phyloP scores from a whole-genome alignment of 2,797 vertebrate genomes.

The Echiichthys vipera region DNA sequence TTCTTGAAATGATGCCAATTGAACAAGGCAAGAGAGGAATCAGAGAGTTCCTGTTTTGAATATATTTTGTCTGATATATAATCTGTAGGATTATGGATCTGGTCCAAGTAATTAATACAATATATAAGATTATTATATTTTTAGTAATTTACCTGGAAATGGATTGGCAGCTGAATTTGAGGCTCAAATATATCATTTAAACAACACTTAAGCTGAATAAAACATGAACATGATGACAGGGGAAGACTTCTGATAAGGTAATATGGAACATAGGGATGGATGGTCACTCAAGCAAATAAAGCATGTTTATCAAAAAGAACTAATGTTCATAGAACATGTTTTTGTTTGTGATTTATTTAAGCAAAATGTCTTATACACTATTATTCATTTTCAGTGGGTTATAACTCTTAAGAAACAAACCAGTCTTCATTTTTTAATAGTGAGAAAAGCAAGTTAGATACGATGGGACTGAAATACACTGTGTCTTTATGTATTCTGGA shows the following conservation, averaged over 20 bases:
- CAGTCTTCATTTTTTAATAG: constrained; percentile 7
- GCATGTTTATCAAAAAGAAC: not conserved
- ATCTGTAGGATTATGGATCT: not conserved
- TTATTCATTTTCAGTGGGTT: not conserved
- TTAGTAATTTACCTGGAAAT: not conserved
- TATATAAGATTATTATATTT: not conserved
- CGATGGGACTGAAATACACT: constrained; percentile 14
- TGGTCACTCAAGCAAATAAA: not conserved
- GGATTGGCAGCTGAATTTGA: not conserved
- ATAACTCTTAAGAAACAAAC: constrained; percentile 4
- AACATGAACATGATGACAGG: constrained; percentile 4
- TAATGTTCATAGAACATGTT: not conserved
- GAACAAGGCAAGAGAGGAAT: not conserved
- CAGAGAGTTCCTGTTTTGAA: not conserved
- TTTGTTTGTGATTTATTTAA: not conserved
- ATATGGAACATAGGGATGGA: not conserved
- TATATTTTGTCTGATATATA: not conserved
- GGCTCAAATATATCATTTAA: constrained; percentile 1
- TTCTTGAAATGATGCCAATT: not conserved
- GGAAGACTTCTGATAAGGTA: not conserved
- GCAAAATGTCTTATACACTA: not conserved
- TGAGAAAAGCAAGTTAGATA: constrained; percentile 1
- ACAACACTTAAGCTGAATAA: constrained; percentile 1
- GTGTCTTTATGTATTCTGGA: constrained; percentile 17
- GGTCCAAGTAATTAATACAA: not conserved